A percentile compares a stretch with the other conserved stretches of the same genome.
These are phyloP conservation scores for Otolemur crassicaudatus DNA, from an alignment of 2,797 vertebrate species.

Conservation along the genomic window DNA sequence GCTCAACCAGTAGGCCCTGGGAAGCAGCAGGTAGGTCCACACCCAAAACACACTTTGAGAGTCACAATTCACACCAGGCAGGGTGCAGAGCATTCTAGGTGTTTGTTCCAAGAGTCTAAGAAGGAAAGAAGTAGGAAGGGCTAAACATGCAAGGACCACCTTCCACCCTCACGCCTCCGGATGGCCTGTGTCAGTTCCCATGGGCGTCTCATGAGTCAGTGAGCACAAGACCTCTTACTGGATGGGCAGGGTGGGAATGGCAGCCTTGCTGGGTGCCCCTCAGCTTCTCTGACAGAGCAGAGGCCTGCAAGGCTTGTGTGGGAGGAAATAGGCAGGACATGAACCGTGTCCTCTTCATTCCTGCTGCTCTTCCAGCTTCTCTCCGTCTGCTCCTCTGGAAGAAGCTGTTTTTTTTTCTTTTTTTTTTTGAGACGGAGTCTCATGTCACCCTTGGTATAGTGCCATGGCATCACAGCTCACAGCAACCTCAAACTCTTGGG, in stretches of 20 bases:
- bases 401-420: too few species aligned
- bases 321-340: accelerated
- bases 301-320: background rate
- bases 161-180: background rate
- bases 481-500: too few species aligned
- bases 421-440: too few species aligned
- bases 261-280: accelerated
- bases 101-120: background rate
- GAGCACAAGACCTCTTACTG: background rate
- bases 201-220: background rate
- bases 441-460: too few species aligned
- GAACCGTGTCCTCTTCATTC: accelerated
- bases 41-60: too few species aligned
- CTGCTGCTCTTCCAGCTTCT: background rate
- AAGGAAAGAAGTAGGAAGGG: background rate
- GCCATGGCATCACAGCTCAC: too few species aligned
- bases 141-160: accelerated
- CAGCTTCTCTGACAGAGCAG: too few species aligned
- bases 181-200: accelerated
- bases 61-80: background rate
- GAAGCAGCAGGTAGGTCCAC: background rate
- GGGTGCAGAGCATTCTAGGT: background rate
- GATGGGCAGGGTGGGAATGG: background rate
- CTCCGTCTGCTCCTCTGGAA: background rate
- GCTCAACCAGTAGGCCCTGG: too few species aligned